phyloP scores from a whole-genome alignment of 1,140 invertebrate genomes.

The Drosophila baimaii region DNA sequence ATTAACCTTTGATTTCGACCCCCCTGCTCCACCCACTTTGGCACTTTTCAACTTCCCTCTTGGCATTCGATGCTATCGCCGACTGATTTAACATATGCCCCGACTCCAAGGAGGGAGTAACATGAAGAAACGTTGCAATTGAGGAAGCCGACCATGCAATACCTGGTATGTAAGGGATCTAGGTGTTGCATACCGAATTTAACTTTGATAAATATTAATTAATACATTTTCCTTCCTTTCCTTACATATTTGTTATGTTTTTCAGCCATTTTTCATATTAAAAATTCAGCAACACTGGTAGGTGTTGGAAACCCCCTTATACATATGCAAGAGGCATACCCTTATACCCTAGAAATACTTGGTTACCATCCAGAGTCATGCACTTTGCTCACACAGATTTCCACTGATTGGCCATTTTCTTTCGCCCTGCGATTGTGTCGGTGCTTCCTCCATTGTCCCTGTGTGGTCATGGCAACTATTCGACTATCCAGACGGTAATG shows the following conservation, averaged over 20 bases:
- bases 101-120: constrained; percentile 13
- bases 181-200: not conserved
- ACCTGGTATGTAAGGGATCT: not conserved
- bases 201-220: no score
- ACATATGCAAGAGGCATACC: not conserved
- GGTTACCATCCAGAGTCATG: constrained; percentile 16
- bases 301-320: not conserved
- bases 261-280: not conserved
- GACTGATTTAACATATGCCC: constrained; percentile 69
- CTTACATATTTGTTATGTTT: not conserved
- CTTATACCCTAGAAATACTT: not conserved
- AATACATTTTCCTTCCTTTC: not conserved
- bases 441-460: constrained; percentile 13
- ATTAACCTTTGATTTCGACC: constrained; percentile 74
- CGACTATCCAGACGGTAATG: constrained; percentile 51
- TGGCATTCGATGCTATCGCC: constrained; percentile 68
- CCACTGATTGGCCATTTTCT: constrained; percentile 55
- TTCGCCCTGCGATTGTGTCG: constrained; percentile 12
- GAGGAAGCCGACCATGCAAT: not conserved
- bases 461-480: constrained; percentile 53
- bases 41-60: constrained; percentile 37
- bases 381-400: constrained; percentile 53
- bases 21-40: constrained; percentile 16
- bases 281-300: no score
- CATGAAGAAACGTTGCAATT: not conserved